Base-by-base conservation (phyloP, 2,888 invertebrate genomes). In the Sylvicola cinctus region DNA sequence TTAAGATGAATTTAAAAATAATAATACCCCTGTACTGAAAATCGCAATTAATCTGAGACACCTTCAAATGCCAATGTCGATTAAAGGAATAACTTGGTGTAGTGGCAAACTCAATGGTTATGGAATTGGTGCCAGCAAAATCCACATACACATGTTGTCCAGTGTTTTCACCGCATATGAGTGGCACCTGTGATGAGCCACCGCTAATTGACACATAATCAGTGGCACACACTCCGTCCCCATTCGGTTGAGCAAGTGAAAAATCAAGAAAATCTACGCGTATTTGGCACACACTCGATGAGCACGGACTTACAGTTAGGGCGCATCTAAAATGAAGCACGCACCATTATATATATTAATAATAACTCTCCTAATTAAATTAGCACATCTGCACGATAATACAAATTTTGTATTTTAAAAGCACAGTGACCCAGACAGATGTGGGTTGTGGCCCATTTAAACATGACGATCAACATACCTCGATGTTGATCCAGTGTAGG, bases 141-240 rank as follows among this genome's bases (percentile, higher is more conserved):
- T 77, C 73, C 2, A 80, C 66, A 46, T 75, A 81, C 16, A 81
- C 63, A 44, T 78, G 77, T 50, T 83, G 77, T 1, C 80, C 81
- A 2, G 73, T 69, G 52, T 81, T 78, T 49, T 78, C 77, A 1
- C 85, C 85, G 49, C 85, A 87, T 38, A 87, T 66, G 2, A 60
- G 51, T 0, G 78, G 79, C 4, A 77, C 68, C 5, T 61, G 52
- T 0, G 74, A 71, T 36, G 73, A 70, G 1, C 74, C 73, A 1
- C 79, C 78, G 0, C 70, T 65, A 16, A 83, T 62, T 3, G 70
- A 65, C 39, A 87, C 58, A 3, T 71, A 67, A 51, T 87, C 85
- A 0, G 66, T 69, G 11, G 58, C 51, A 47, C 84, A 85, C 33
- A 61, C 58, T 2, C 85, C 81, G 49, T 74, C 70, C 1, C 74